Evolutionary conservation across 2,797 vertebrate species (phyloP).

Genomic region (Ara ararauna): DNA sequence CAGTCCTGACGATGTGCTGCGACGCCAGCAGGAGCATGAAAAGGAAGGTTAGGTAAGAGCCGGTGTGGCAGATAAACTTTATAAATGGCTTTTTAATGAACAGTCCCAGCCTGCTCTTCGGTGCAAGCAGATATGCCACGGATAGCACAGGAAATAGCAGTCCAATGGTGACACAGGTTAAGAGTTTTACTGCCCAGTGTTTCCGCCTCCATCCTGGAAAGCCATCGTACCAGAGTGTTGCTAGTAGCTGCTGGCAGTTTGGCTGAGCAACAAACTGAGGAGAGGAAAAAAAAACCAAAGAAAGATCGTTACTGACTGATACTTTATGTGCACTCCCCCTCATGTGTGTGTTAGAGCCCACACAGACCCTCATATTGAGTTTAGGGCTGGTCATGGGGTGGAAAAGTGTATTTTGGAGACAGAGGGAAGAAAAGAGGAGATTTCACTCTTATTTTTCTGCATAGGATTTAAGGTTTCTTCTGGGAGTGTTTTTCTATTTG

Average conservation of each 20-base stretch:
- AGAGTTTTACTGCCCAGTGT: constrained; percentile 95
- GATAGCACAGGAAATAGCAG: constrained; percentile 95
- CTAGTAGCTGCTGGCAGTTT: constrained; percentile 97
- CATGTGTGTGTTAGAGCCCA: neutral
- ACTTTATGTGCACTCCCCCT: neutral
- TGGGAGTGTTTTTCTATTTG: neutral
- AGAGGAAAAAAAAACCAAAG: neutral
- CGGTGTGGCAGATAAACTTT: constrained; percentile 99
- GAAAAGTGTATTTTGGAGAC: neutral
- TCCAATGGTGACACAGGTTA: constrained; percentile 96
- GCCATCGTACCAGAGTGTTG: constrained; percentile 95
- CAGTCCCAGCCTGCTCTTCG: constrained; percentile 92
- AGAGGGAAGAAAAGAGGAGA: neutral
- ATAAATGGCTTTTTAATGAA: constrained; percentile 99
- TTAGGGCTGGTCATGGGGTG: neutral
- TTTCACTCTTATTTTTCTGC: neutral
- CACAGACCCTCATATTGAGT: neutral
- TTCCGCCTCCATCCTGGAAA: constrained; percentile 96
- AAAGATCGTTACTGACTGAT: neutral
- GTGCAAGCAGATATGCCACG: constrained; percentile 91
- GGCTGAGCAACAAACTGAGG: constrained; percentile 95
- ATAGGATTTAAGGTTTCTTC: neutral
- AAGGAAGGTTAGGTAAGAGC: constrained; percentile 97
- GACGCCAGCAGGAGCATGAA: constrained; percentile 96
- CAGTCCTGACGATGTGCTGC: constrained; percentile 95